Percentiles rank a stretch among this genome's conserved stretches.
Evolutionary conservation across 2,888 invertebrate species (phyloP).

Genomic region (Zonitis immaculata): DNA sequence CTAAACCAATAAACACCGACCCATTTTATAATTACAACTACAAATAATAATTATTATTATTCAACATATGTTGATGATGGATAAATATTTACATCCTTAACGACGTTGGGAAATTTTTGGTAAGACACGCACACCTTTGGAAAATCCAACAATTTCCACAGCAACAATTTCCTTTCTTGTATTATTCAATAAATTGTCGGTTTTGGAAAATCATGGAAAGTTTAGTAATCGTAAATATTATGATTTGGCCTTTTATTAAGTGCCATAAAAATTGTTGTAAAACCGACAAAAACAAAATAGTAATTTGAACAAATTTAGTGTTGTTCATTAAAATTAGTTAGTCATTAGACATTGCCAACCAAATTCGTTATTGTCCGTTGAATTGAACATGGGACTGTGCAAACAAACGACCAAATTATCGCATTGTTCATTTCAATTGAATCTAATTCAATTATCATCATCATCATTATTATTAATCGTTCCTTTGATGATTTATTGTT

Average conservation of each 20-base stretch:
- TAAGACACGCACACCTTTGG: not conserved
- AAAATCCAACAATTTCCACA: not conserved
- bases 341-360: not conserved
- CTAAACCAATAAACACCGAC: constrained; percentile 1
- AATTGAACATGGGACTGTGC: not conserved
- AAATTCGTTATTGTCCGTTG: not conserved
- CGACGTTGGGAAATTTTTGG: not conserved
- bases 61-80: constrained; percentile 6
- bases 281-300: too few relatives aligned
- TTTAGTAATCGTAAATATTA: too few relatives aligned
- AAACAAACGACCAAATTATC: not conserved
- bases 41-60: too few relatives aligned
- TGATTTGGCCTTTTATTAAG: too few relatives aligned
- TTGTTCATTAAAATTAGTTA: not conserved
- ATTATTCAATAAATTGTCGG: too few relatives aligned
- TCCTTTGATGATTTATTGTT: not conserved
- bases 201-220: too few relatives aligned
- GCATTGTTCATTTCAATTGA: not conserved
- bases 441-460: not conserved
- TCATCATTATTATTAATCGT: not conserved
- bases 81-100: constrained; percentile 13
- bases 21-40: too few relatives aligned
- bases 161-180: too few relatives aligned
- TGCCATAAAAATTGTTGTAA: too few relatives aligned
- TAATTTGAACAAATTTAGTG: too few relatives aligned